These are phyloP conservation scores for Leptinotarsa juncta DNA, from an alignment of 2,888 invertebrate genomes.

Conservation along the genomic window DNA sequence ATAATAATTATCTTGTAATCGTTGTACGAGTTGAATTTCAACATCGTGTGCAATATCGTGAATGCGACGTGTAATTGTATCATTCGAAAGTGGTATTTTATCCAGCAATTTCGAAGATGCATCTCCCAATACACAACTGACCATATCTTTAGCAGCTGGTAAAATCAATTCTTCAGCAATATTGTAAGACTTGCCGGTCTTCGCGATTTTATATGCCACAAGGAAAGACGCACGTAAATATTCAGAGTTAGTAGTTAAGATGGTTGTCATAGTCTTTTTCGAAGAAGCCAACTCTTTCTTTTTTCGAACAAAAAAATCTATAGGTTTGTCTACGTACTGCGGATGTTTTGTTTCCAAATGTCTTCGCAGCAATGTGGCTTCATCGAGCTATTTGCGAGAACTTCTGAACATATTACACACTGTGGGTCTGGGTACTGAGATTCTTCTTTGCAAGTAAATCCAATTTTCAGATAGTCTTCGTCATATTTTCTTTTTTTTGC, in stretches of 20 bases:
- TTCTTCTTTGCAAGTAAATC: background rate
- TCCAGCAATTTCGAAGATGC: background rate
- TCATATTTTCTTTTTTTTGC: no score
- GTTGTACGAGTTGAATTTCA: background rate
- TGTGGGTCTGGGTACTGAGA: background rate
- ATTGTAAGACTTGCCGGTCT: no score
- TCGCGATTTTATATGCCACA: no score
- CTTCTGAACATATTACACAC: background rate
- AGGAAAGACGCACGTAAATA: no score
- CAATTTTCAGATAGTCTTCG: background rate
- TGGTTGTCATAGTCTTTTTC: no score
- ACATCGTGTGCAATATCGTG: background rate
- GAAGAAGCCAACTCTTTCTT: no score
- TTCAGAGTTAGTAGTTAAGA: no score
- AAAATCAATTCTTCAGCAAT: background rate
- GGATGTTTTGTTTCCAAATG: no score
- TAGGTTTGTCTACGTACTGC: no score
- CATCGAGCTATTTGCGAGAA: background rate
- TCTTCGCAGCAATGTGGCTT: background rate
- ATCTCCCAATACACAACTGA: background rate
- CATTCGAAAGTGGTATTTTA: background rate
- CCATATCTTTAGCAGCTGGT: background rate
- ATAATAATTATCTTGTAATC: no score
- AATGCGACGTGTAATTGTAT: background rate
- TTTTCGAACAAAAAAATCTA: no score